Conservation (phyloP, 1,140 invertebrate genomes). For the Solenopsis invicta region DNA sequence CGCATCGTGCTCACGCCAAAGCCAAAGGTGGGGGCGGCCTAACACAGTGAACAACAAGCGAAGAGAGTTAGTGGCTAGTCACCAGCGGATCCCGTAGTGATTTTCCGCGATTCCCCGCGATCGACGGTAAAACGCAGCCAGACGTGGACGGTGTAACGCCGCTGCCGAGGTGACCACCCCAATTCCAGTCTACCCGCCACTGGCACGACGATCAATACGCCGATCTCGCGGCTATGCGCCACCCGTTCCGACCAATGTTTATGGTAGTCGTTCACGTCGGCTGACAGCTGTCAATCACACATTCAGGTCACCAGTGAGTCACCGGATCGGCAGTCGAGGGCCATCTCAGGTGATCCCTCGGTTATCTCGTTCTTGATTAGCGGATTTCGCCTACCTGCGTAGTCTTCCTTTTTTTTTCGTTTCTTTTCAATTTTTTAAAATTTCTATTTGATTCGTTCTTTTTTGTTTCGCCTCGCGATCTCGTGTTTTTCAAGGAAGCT, state of each 20-base stretch:
- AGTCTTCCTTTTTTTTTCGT: conserved; percentile 27
- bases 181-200: not conserved
- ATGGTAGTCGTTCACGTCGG: conserved; percentile 63
- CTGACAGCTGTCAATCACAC: conserved; percentile 76
- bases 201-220: conserved; percentile 69
- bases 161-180: not conserved
- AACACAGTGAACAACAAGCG: conserved; percentile 15
- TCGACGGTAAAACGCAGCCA: not conserved
- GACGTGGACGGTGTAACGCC: not conserved
- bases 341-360: conserved; percentile 49
- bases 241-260: conserved; percentile 69
- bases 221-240: conserved; percentile 66
- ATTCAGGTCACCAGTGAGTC: conserved; percentile 73
- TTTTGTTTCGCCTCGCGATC: conserved; percentile 53
- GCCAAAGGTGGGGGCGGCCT: conserved; percentile 4
- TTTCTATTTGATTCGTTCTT: not conserved
- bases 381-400: conserved; percentile 30
- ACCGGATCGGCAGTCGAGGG: conserved; percentile 62
- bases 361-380: conserved; percentile 34
- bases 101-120: no score
- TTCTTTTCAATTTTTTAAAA: not conserved
- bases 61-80: not conserved
- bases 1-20: conserved; percentile 33
- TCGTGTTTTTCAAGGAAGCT: conserved; percentile 57
- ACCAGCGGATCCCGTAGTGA: not conserved